Evolutionary conservation across 2,888 invertebrate species (phyloP).

Genomic region (Eupelmus urozonus): DNA sequence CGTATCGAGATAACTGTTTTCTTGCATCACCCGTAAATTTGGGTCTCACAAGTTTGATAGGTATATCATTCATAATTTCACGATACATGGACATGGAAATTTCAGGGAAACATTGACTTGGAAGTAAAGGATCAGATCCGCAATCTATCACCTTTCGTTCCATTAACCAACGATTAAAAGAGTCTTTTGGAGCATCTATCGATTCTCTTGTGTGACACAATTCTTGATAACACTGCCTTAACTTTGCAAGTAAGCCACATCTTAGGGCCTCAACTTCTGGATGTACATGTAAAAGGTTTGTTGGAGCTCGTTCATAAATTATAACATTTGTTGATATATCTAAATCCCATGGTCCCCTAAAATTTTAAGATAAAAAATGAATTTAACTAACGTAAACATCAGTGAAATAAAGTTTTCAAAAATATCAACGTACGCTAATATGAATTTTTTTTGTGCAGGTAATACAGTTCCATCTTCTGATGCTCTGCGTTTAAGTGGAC

Average conservation of each 20-base stretch:
- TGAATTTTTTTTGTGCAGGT: constrained; percentile 90
- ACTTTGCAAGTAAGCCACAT: constrained; percentile 88
- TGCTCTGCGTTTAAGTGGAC: constrained; percentile 85
- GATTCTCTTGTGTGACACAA: constrained; percentile 94
- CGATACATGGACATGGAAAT: constrained; percentile 96
- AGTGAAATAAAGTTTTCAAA: constrained; percentile 16
- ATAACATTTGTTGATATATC: constrained; percentile 95
- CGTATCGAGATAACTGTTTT: constrained; percentile 94
- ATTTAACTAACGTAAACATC: constrained; percentile 19
- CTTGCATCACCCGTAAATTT: constrained; percentile 97
- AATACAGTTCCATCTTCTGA: constrained; percentile 86
- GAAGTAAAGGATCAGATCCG: constrained; percentile 93
- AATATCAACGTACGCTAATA: constrained; percentile 82
- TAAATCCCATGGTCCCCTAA: constrained; percentile 94
- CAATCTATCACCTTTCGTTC: constrained; percentile 91
- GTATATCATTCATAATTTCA: constrained; percentile 98
- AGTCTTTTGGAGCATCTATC: constrained; percentile 97
- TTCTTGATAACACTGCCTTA: constrained; percentile 95
- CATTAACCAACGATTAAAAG: constrained; percentile 97
- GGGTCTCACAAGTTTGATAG: constrained; percentile 95
- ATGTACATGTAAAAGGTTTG: constrained; percentile 92
- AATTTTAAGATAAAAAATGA: too few relatives aligned
- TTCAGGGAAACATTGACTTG: constrained; percentile 94
- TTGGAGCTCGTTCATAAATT: constrained; percentile 91
- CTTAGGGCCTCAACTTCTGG: constrained; percentile 95